phyloP scores from a whole-genome alignment of 2,113 vertebrate genomes.

The Dascyllus trimaculatus region DNA sequence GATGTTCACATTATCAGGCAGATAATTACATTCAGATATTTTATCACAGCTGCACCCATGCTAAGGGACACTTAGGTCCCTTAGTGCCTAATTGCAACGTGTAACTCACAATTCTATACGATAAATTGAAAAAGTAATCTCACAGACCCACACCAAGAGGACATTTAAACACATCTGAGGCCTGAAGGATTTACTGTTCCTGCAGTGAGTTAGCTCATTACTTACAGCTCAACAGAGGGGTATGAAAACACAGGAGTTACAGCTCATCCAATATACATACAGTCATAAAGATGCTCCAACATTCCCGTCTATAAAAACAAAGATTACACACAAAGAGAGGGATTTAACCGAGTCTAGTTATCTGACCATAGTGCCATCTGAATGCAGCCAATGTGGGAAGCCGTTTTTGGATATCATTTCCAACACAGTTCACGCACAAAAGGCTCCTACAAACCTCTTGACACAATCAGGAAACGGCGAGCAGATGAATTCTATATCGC shows the following conservation, averaged over 20 bases:
- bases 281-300: not conserved
- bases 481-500: no score
- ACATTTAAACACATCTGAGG: constrained; percentile 27
- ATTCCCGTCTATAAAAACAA: not conserved
- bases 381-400: not conserved
- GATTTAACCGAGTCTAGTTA: not conserved
- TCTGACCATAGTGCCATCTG: not conserved
- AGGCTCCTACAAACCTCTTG: no score
- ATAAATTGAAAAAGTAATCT: constrained; percentile 43
- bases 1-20: constrained; percentile 6
- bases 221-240: no score
- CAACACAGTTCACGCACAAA: no score
- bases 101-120: not conserved
- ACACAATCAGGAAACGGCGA: no score
- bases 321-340: not conserved
- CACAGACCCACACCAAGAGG: constrained; percentile 2
- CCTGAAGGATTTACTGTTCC: constrained; percentile 14
- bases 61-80: constrained; percentile 1
- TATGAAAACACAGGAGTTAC: no score
- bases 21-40: constrained; percentile 42
- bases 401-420: no score
- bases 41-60: constrained; percentile 20
- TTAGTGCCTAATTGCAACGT: not conserved
- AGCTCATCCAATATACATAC: no score
- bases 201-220: not conserved